A percentile compares a stretch with the other conserved stretches of the same genome.
Conservation (phyloP, 2,888 invertebrate species). For the Athalia cordata region DNA sequence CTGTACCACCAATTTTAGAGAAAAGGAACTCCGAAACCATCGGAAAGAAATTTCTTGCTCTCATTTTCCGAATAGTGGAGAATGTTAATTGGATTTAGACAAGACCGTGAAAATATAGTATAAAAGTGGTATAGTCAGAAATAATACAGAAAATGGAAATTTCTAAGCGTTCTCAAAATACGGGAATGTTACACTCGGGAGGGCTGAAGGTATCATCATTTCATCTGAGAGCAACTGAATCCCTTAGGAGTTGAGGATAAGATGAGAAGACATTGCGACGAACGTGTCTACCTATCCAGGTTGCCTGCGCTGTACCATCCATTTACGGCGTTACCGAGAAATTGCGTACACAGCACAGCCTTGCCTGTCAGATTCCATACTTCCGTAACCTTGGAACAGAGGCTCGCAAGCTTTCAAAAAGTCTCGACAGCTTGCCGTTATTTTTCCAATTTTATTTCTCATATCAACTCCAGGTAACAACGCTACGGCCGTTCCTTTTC, state of each 20-base stretch:
- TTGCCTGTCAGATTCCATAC: background rate
- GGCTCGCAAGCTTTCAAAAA: constrained; percentile 21
- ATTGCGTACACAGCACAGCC: constrained; percentile 6
- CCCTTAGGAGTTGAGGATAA: constrained; percentile 15
- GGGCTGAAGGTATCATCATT: constrained; percentile 10
- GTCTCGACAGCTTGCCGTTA: background rate
- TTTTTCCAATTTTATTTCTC: background rate
- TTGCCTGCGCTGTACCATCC: constrained; percentile 8
- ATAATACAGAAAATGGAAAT: too few relatives aligned
- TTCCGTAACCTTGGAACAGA: constrained; percentile 7
- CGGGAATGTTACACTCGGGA: background rate
- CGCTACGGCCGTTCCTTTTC: background rate
- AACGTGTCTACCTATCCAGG: constrained; percentile 24
- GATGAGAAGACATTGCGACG: constrained; percentile 32
- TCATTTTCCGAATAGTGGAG: too few relatives aligned
- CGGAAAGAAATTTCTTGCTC: too few relatives aligned
- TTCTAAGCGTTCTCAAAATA: too few relatives aligned
- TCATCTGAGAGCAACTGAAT: constrained; percentile 23
- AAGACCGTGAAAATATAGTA: too few relatives aligned
- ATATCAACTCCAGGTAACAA: background rate
- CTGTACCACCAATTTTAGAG: too few relatives aligned
- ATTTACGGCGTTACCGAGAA: constrained; percentile 11
- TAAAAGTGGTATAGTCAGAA: too few relatives aligned
- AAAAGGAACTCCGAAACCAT: too few relatives aligned
- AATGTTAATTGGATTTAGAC: too few relatives aligned